A percentile compares a stretch with the other conserved stretches of the same genome.
These are phyloP conservation scores for Gopherus flavomarginatus DNA, from an alignment of 2,113 vertebrate species.

Conservation along the genomic window DNA sequence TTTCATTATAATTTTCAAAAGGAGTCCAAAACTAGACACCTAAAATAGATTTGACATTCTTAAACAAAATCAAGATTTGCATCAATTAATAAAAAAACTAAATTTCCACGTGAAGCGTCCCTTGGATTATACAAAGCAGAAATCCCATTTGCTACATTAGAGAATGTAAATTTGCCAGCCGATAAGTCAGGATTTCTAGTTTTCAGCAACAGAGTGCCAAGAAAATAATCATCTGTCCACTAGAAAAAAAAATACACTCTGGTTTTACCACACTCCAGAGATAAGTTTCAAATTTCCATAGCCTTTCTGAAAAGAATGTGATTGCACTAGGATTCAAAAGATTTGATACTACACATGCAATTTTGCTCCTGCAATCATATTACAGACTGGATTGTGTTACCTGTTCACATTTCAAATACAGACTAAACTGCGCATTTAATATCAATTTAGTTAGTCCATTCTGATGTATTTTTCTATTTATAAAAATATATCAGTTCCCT, in stretches of 20 bases:
- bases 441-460: background rate
- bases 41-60: background rate
- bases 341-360: background rate
- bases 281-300: background rate
- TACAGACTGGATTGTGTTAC: background rate
- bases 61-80: background rate
- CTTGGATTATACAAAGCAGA: background rate
- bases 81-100: background rate
- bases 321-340: background rate
- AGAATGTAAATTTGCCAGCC: background rate
- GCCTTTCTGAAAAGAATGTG: background rate
- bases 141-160: background rate
- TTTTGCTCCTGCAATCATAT: slow-evolving; percentile 14
- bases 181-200: background rate
- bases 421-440: slow-evolving; percentile 3
- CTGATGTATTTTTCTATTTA: background rate
- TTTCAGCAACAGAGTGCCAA: background rate
- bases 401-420: slow-evolving; percentile 2
- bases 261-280: fast-evolving
- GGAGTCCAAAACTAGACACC: background rate
- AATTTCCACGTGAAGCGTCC: background rate
- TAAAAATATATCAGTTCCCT: background rate
- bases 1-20: background rate
- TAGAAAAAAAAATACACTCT: background rate
- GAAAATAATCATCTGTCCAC: background rate